Percentiles rank a stretch among this genome's conserved stretches.
phyloP scores from a whole-genome alignment of 2,888 invertebrate genomes.

The Oligia latruncula region DNA sequence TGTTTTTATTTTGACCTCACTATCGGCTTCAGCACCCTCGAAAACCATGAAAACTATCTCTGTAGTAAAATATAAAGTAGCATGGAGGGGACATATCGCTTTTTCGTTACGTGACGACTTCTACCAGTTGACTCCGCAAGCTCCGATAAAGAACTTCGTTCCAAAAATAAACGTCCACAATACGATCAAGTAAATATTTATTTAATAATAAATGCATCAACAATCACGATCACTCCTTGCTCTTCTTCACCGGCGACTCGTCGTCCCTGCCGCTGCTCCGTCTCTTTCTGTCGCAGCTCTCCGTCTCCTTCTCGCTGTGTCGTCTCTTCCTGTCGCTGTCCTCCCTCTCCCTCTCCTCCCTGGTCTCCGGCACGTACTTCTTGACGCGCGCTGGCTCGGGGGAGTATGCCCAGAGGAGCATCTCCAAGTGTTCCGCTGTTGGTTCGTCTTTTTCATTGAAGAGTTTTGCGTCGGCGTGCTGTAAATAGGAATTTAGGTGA shows the following conservation, averaged over 20 bases:
- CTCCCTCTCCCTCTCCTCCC: slow-evolving; percentile 66
- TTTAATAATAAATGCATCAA: slow-evolving; percentile 57
- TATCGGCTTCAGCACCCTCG: too few species aligned
- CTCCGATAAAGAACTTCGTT: background rate
- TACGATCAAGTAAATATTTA: slow-evolving; percentile 49
- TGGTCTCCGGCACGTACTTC: slow-evolving; percentile 82
- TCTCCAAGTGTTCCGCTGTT: slow-evolving; percentile 91
- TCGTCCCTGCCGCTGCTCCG: slow-evolving; percentile 76
- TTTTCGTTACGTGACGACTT: too few species aligned
- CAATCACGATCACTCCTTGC: slow-evolving; percentile 72
- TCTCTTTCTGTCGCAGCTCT: slow-evolving; percentile 36
- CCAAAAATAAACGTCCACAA: slow-evolving; percentile 12
- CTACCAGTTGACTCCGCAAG: background rate
- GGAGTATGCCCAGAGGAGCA: slow-evolving; percentile 94
- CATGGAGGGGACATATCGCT: too few species aligned
- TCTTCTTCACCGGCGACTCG: slow-evolving; percentile 79
- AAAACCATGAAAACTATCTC: too few species aligned
- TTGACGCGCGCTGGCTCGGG: slow-evolving; percentile 93
- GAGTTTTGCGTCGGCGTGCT: slow-evolving; percentile 91
- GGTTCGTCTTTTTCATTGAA: slow-evolving; percentile 92
- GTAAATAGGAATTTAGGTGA: background rate
- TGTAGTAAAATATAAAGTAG: too few species aligned
- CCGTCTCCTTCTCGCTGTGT: slow-evolving; percentile 71
- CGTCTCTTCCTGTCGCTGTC: slow-evolving; percentile 74
- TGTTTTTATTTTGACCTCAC: too few species aligned